A percentile compares a stretch with the other conserved stretches of the same genome.
Conservation (phyloP, 1,140 invertebrate genomes). For the Melipona quadrifasciata region DNA sequence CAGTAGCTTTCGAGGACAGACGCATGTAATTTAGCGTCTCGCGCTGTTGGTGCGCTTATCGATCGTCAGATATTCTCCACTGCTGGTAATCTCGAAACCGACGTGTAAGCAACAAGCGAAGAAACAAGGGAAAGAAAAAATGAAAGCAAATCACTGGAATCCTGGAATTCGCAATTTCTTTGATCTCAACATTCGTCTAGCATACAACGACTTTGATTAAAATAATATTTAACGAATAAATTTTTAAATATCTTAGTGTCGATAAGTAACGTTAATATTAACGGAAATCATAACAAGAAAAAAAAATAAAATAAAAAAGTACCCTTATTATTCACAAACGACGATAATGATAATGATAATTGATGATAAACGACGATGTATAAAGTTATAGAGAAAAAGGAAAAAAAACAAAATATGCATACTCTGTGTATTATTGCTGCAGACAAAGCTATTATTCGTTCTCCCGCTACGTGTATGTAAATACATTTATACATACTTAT, state of each 20-base stretch:
- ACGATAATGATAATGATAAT: constrained; percentile 14
- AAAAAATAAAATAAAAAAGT: constrained; percentile 49
- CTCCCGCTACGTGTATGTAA: constrained; percentile 68
- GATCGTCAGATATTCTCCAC: constrained; percentile 45
- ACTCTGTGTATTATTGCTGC: constrained; percentile 77
- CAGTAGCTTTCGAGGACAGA: constrained; percentile 41
- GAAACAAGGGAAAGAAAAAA: not conserved
- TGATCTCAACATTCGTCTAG: constrained; percentile 81
- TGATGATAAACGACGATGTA: constrained; percentile 62
- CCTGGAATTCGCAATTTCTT: constrained; percentile 78
- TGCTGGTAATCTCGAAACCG: constrained; percentile 39
- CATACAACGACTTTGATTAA: constrained; percentile 78
- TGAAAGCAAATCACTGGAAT: constrained; percentile 55
- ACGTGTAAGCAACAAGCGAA: constrained; percentile 11
- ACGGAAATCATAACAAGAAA: constrained; percentile 59
- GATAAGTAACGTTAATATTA: constrained; percentile 67
- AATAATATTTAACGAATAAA: constrained; percentile 73
- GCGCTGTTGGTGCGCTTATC: constrained; percentile 28
- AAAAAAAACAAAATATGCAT: constrained; percentile 55
- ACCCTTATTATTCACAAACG: constrained; percentile 57
- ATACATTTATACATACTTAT: constrained; percentile 67
- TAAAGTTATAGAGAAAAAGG: constrained; percentile 68
- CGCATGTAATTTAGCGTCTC: constrained; percentile 15
- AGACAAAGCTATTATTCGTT: constrained; percentile 68
- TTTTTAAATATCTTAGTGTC: constrained; percentile 71